These are phyloP conservation scores for Notocelia uddmanniana DNA, from an alignment of 2,888 invertebrate genomes.

Conservation along the genomic window DNA sequence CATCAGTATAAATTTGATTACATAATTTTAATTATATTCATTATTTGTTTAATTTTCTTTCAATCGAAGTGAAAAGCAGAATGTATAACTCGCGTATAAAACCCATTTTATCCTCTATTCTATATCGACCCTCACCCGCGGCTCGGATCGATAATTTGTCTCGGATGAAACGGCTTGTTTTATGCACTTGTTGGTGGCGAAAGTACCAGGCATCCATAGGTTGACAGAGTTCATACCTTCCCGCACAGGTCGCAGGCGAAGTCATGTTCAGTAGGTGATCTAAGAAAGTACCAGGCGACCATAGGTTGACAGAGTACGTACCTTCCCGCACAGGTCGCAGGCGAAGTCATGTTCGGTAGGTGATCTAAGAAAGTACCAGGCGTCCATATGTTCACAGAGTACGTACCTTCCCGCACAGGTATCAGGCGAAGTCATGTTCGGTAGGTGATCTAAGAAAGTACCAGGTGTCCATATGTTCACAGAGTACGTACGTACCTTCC, in stretches of 20 bases:
- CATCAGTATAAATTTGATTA: no score
- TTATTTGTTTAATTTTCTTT: no score
- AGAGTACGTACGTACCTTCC: slow-evolving; percentile 84
- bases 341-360: slow-evolving; percentile 83
- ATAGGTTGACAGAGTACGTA: slow-evolving; percentile 51
- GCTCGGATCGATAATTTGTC: no score
- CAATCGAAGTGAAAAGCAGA: no score
- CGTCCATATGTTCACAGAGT: not conserved
- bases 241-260: slow-evolving; percentile 89
- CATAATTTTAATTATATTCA: no score
- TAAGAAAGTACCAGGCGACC: slow-evolving; percentile 54
- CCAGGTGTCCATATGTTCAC: no score
- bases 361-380: slow-evolving; percentile 38
- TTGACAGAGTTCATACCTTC: slow-evolving; percentile 78
- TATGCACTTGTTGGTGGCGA: no score
- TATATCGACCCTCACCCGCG: no score
- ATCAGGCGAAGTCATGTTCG: slow-evolving; percentile 87
- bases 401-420: slow-evolving; percentile 87
- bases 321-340: slow-evolving; percentile 89
- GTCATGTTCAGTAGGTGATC: slow-evolving; percentile 66
- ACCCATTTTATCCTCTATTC: no score
- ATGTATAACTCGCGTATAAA: no score
- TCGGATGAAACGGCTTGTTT: no score
- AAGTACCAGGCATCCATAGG: not conserved
- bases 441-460: slow-evolving; percentile 61